Evolutionary conservation across 2,888 invertebrate genomes (phyloP), one percentile per base, ranked within the genome.

Genomic region (Drosophila hamatofila): DNA sequence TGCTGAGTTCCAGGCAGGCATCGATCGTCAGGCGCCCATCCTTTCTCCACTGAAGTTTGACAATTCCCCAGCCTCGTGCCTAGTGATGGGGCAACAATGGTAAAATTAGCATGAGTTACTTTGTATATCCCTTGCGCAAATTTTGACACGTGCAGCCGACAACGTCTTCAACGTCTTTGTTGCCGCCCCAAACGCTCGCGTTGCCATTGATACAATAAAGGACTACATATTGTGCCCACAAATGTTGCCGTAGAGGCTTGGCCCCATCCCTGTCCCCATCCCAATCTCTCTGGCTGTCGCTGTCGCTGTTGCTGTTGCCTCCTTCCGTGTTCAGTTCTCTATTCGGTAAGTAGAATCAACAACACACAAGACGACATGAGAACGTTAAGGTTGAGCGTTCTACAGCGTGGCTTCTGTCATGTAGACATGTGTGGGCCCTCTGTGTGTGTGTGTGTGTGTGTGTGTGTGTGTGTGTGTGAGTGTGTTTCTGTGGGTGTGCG

Each of bases 81-180:
- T 11, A 23, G 44, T 21, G 51, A 12, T 27, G 44, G 14, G 39
- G 44, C 62, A 82, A 88, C 72, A 86, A 83, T 72, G 71, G 63
- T 61, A 49, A 89, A 84, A 89, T 89, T 88, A 89, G 83, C 83
- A 73, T 72, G 72, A 89, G 83, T 72, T 89, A 75, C 83, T 88
- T 89, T 87, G 82, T 72, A 79, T 78, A 88, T 87, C 65, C 83
- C 69, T 88, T 74, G 80, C 67, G 80, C 76, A 89, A 88, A 85
- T 88, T 88, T 85, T 78, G 74, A 87, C 82, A 78, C 79, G 73
- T 72, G 75, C 78, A 70, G 72, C 61, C 52, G 30, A 42, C 41
- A 1, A 35, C 48, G n/a, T 37, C 25, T 42, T 30, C 58, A 2
- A 0, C 48, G 61, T 23, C 71, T 55, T 52, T 59, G 33, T 49